These are phyloP conservation scores for Cryptotermes secundus DNA, from an alignment of 1,140 invertebrate genomes.

Conservation along the genomic window DNA sequence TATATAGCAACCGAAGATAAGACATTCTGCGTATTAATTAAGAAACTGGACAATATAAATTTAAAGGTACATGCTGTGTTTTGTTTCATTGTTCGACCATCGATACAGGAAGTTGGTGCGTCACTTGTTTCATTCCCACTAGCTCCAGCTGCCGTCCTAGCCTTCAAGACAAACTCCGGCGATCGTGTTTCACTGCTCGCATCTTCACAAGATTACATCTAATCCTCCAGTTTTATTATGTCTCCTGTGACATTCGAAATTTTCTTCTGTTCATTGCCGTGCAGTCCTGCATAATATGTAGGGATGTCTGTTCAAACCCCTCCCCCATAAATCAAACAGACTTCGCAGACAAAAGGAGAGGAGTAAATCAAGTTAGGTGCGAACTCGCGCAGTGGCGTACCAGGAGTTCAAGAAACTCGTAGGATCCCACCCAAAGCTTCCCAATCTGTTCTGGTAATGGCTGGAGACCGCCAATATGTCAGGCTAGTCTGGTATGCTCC, in stretches of 20 bases:
- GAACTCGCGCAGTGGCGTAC: background rate
- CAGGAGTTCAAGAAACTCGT: background rate
- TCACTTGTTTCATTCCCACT: too few species aligned
- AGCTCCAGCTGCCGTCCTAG: too few species aligned
- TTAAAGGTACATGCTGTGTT: too few species aligned
- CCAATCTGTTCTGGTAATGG: too few species aligned
- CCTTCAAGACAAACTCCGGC: background rate
- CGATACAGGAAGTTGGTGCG: too few species aligned
- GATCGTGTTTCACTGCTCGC: background rate
- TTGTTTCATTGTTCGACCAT: too few species aligned
- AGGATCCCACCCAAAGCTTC: background rate
- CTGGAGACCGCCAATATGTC: too few species aligned
- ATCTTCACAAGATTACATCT: background rate
- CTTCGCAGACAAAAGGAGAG: background rate
- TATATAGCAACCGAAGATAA: too few species aligned
- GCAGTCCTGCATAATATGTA: conserved; percentile 16
- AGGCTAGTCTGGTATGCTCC: too few species aligned
- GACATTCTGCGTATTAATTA: too few species aligned
- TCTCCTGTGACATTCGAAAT: background rate
- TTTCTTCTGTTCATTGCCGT: conserved; percentile 2
- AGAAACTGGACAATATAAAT: too few species aligned
- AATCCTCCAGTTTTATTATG: background rate
- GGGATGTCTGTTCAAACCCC: background rate
- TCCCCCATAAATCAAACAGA: conserved; percentile 15
- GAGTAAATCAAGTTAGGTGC: background rate